Base-by-base conservation (phyloP, 2,797 vertebrate genomes). In the Esox lucius region DNA sequence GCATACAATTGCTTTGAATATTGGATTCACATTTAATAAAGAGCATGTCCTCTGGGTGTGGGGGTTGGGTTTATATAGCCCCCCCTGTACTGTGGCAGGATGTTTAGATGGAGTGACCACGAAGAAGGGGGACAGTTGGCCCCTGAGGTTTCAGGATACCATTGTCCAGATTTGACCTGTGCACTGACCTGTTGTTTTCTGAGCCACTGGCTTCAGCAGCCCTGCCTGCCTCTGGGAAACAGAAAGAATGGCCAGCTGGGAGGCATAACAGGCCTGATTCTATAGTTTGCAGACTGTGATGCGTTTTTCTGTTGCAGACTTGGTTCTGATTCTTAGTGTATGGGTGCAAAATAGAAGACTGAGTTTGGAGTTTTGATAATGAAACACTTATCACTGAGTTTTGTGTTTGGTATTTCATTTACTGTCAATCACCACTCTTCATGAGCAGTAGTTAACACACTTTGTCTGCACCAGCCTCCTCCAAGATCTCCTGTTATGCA, bases 81-180 rank as follows among this genome's bases (percentile, higher is more conserved):
- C 74, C 39, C 74, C 65, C 33, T 66, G 69, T 31, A 53, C 24
- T 59, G 19, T 59, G 4, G 64, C 70, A 71, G 19, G 77, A 74
- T 80, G 76, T 75, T 79, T 78, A 77, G 84, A 82, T 83, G 77
- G 71, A 79, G 80, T 87, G 88, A 85, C 84, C 80, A 86, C 80
- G 83, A 85, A 87, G 83, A 91, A 86, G 87, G 83, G 78, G 81
- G 72, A 75, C 71, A 87, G 49, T 90, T 91, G 86, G 91, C 86
- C 89, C 83, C 86, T 91, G 91, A 87, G 87, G 87, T 94, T 91
- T 92, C 91, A 90, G 91, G 88, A 87, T 91, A 92, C 88, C 91
- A 93, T 93, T 94, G 93, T 95, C 91, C 86, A 22, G 76, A 83
- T 76, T 82, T 93, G 94, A 94, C 93, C 90, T 86, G 83, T 89